phyloP scores from a whole-genome alignment of 2,797 vertebrate species.

The Australoheros facetus region DNA sequence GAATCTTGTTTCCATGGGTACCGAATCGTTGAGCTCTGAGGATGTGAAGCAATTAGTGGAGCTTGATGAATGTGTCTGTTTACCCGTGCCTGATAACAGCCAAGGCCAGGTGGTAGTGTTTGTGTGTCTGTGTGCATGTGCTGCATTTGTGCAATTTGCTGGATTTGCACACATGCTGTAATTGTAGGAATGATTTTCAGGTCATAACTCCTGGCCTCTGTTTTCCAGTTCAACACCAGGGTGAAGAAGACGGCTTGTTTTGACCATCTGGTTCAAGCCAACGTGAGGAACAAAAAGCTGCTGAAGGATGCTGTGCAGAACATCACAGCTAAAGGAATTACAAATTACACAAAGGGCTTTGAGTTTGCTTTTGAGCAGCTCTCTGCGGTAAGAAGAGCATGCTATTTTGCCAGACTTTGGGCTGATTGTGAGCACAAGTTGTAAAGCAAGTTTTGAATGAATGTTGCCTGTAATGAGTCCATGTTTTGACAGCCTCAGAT shows the following conservation, averaged over 20 bases:
- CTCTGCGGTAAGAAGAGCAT: conserved; percentile 83
- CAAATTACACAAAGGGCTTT: conserved; percentile 98
- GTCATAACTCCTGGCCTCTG: conserved; percentile 32
- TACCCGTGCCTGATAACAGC: conserved; percentile 69
- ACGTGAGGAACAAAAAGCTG: conserved; percentile 98
- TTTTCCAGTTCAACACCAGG: conserved; percentile 92
- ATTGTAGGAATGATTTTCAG: conserved; percentile 32
- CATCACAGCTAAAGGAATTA: conserved; percentile 97
- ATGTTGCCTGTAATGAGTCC: background rate
- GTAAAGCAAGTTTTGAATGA: conserved; percentile 36
- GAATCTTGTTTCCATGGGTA: conserved; percentile 82
- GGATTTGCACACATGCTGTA: conserved; percentile 31
- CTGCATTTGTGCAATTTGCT: conserved; percentile 19
- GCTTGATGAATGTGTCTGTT: conserved; percentile 81
- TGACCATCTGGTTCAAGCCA: conserved; percentile 96
- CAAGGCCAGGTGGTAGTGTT: conserved; percentile 71
- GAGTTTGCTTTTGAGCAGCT: conserved; percentile 98
- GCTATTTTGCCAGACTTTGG: background rate
- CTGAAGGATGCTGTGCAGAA: conserved; percentile 96
- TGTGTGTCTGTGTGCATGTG: conserved; percentile 3
- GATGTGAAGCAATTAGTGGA: conserved; percentile 79
- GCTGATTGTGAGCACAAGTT: background rate
- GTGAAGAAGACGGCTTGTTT: conserved; percentile 97
- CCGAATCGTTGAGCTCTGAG: conserved; percentile 70
- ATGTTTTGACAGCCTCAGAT: conserved; percentile 1